Evolutionary conservation across 2,113 vertebrate species (phyloP), one percentile per base, ranked within the genome.

Genomic region (Amphilophus citrinellus): DNA sequence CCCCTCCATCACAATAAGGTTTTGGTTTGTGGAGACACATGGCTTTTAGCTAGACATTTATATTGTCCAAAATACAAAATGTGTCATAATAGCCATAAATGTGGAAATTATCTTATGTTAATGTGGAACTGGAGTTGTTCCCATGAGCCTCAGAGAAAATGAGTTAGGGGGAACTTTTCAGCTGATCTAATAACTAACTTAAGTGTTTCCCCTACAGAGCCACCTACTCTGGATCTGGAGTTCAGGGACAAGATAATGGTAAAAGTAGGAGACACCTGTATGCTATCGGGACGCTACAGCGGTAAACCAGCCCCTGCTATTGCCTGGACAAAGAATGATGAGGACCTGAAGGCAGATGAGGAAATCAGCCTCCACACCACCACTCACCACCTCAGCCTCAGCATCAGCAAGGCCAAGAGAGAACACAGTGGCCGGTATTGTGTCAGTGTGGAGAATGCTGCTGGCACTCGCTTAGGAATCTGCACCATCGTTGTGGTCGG

Each of bases 401-500:
- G 90, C 78, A 93, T 98, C 78, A 85, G 93, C 82, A 98, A 97
- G 82, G 95, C 97, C 91, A 97, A 97, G 89, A 96, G 98, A 82
- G 97, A 96, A 6, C 97, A 99, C 92, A 97, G 97, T 44, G 98
- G 98, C 77, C 95, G 95, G 94, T 99, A 99, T 35, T 94, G 92
- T 82, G 98, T 99, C 77, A 93, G 87, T 61, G 93, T 98, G 53
- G 98, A 99, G 86, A 99, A 99, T 35, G 96, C 95, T 18, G 97
- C 96, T 44, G 98, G 98, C 53, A 90, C 96, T 63, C 96, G 98
- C 77, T 97, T 97, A 77, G 98, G 98, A 77, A 87, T 96, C 81
- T 99, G 98, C 94, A 97, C 96, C 93, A 93, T 99, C 76, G 96
- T 89, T 39, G 98, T 99, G 53, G 98, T 99, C 32, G 98, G 98